Percentiles rank a stretch among this genome's conserved stretches.
These are phyloP conservation scores for Clivina fossor DNA, from an alignment of 2,888 invertebrate genomes.

Conservation along the genomic window DNA sequence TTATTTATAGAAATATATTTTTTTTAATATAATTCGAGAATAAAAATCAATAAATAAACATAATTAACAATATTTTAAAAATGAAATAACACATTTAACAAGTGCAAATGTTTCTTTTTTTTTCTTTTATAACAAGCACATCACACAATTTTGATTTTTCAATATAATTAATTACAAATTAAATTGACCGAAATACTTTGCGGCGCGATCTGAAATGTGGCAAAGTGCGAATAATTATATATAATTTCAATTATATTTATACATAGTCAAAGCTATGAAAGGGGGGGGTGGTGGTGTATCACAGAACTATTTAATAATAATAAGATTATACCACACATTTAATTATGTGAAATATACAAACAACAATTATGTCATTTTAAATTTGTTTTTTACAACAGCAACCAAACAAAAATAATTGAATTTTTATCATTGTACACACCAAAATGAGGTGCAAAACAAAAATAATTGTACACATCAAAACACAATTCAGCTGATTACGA, in stretches of 20 bases:
- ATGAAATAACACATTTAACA: conserved; percentile 31
- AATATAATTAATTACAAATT: no score
- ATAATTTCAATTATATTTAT: conserved; percentile 10
- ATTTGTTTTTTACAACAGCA: conserved; percentile 22
- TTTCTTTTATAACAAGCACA: conserved; percentile 13
- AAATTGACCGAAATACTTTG: no score
- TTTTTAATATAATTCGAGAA: conserved; percentile 15
- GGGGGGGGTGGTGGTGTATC: no score
- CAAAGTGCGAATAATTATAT: conserved; percentile 12
- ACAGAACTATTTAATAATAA: conserved; percentile 34
- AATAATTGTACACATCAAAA: no score
- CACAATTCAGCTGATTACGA: no score
- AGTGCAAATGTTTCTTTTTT: conserved; percentile 16
- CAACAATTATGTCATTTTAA: no score
- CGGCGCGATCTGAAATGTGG: no score
- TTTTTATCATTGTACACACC: no score
- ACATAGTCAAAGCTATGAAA: conserved; percentile 32
- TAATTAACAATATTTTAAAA: conserved; percentile 20
- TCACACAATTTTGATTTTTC: conserved; percentile 24
- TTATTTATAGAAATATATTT: conserved; percentile 26
- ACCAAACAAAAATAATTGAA: no score
- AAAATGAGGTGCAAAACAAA: no score
- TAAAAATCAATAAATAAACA: conserved; percentile 28
- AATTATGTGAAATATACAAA: conserved; percentile 29
- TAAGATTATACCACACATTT: conserved; percentile 31